Base-by-base conservation (phyloP, 2,113 vertebrate species). In the Murina feae region DNA sequence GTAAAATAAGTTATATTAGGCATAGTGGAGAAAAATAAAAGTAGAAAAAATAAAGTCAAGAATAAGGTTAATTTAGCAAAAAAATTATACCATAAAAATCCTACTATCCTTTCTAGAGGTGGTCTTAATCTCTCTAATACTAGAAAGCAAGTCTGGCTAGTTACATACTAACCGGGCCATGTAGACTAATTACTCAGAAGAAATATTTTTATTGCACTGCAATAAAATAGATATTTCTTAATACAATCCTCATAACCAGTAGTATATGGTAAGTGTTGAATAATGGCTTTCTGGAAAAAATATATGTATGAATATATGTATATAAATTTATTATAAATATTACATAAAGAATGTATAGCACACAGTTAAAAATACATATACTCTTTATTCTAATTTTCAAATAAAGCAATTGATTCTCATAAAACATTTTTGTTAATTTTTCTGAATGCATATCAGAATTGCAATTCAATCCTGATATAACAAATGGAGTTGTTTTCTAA, bases 41-140 rank as follows among this genome's bases (percentile, higher is more conserved):
- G 8, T 21, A 74, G 21, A 74, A 58, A 71, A 55, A 91, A 94
- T 44, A 2, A 75, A 63, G 42, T 84, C 10, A 76, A 93, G n/a
- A 90, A 78, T 76, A 4, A 68, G 30, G 5, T 1, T 89, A 90
- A 68, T 72, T 92, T 94, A 86, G 49, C 58, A 90, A 93, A 92
- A 90, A 92, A 35, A 32, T 58, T 79, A 55, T 84, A 55, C 2
- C 42, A 28, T 89, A 58, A 55, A 81, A 84, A 53, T 4, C 6
- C 42, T 37, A 47, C 83, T 55, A 85, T 1, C 6, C 6, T 91
- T 83, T 82, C 35, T 28, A 66, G 23, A 88, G 23, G 8, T 75
- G 5, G 18, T 63, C 21, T 35, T 60, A 89, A 75, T 53, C 17
- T 80, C 91, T 42, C 63, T 68, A 76, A 37, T 32, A 83, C 6